Conservation (phyloP, 2,888 invertebrate species). For the Lamellibrachia satsuma region DNA sequence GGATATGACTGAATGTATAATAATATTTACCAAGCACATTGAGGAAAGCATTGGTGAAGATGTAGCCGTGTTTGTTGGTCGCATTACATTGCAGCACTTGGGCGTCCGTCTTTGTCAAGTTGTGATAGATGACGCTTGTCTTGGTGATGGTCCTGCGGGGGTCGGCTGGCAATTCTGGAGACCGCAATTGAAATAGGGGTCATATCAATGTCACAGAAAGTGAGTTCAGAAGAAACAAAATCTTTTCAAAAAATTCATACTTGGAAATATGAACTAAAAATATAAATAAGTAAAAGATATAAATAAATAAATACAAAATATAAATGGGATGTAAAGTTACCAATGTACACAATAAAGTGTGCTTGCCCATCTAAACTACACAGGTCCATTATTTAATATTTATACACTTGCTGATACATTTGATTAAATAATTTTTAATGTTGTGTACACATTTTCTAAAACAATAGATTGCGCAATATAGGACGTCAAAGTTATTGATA, state of each 20-base stretch:
- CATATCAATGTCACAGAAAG: background rate
- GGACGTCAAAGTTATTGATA: too few species aligned
- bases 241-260: background rate
- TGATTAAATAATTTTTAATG: too few species aligned
- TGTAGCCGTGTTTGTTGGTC: slow-evolving; percentile 82
- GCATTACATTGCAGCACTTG: slow-evolving; percentile 97
- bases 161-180: slow-evolving; percentile 31
- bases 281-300: too few species aligned
- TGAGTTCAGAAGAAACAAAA: background rate
- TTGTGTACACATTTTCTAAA: too few species aligned
- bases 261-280: too few species aligned
- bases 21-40: slow-evolving; percentile 83
- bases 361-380: too few species aligned
- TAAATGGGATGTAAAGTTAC: too few species aligned
- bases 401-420: too few species aligned
- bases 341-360: too few species aligned
- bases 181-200: background rate
- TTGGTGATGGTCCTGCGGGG: slow-evolving; percentile 29
- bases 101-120: slow-evolving; percentile 76
- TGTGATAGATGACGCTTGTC: slow-evolving; percentile 73
- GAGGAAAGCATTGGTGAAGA: slow-evolving; percentile 93
- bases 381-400: too few species aligned
- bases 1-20: background rate
- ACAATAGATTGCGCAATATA: too few species aligned
- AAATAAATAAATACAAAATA: too few species aligned